A percentile compares a stretch with the other conserved stretches of the same genome.
These are phyloP conservation scores for Conus canariensis DNA, from an alignment of 2,888 invertebrate genomes.

Conservation along the genomic window DNA sequence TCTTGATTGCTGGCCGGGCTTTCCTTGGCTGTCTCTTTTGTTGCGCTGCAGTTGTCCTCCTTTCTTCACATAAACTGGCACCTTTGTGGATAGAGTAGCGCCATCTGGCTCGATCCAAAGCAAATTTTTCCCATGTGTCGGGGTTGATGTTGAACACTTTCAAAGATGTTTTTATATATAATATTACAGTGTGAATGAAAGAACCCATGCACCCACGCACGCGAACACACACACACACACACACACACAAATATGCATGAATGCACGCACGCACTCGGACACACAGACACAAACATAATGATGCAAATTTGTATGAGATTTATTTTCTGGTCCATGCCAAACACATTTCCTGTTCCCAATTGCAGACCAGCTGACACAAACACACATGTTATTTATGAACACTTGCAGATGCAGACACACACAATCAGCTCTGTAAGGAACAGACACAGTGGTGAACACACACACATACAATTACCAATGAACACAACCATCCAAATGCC, in stretches of 20 bases:
- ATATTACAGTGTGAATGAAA: no score
- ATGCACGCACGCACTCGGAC: not conserved
- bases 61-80: no score
- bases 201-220: no score
- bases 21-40: no score
- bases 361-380: not conserved
- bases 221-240: not conserved
- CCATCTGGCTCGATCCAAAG: no score
- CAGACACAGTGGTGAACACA: not conserved
- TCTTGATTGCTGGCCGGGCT: no score
- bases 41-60: no score
- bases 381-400: not conserved
- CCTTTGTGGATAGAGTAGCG: no score
- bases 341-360: constrained; percentile 3
- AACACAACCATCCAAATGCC: not conserved
- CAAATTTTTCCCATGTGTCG: no score
- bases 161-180: no score
- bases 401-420: not conserved
- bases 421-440: not conserved
- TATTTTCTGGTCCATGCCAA: not conserved
- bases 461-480: not conserved
- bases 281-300: not conserved
- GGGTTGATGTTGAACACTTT: no score
- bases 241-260: not conserved
- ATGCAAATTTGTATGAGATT: not conserved